phyloP scores from a whole-genome alignment of 2,888 invertebrate species.

The Prostheceraeus crozeri region DNA sequence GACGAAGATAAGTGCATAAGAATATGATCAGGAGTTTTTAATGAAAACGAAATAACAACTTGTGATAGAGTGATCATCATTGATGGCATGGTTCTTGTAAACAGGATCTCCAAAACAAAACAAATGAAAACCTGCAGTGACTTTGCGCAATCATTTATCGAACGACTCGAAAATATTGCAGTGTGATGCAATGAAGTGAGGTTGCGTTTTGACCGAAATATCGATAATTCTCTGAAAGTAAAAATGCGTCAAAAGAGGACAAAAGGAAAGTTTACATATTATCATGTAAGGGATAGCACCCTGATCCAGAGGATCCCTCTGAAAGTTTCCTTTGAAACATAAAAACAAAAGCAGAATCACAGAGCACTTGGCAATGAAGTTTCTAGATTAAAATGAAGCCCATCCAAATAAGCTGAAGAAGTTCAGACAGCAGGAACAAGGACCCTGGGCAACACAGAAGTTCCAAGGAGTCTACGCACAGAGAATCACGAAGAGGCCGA shows the following conservation, averaged over 20 bases:
- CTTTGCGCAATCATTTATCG: slow-evolving; percentile 35
- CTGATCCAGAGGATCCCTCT: slow-evolving; percentile 35
- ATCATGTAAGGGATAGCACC: slow-evolving; percentile 36
- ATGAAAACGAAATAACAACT: too few relatives aligned
- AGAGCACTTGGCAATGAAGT: too few relatives aligned
- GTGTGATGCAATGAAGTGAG: slow-evolving; percentile 35
- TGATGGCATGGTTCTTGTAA: slow-evolving; percentile 38
- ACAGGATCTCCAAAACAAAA: slow-evolving; percentile 35
- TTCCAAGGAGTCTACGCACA: too few relatives aligned
- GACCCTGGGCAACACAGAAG: too few relatives aligned
- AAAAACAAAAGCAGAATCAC: too few relatives aligned
- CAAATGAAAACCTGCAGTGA: slow-evolving; percentile 37
- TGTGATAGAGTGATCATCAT: slow-evolving; percentile 36
- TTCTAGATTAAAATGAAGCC: too few relatives aligned
- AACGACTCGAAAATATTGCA: slow-evolving; percentile 31
- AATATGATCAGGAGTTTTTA: too few relatives aligned
- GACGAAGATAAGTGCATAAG: too few relatives aligned
- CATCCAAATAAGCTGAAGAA: too few relatives aligned
- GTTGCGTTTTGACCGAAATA: slow-evolving; percentile 37
- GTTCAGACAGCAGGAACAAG: too few relatives aligned
- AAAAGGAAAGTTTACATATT: slow-evolving; percentile 38
- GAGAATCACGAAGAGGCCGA: too few relatives aligned
- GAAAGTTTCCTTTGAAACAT: too few relatives aligned
- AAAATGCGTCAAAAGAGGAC: slow-evolving; percentile 38
- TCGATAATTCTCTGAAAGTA: slow-evolving; percentile 37